A percentile compares a stretch with the other conserved stretches of the same genome.
Evolutionary conservation across 2,888 invertebrate species (phyloP).

Genomic region (Nemapogon koenigi): DNA sequence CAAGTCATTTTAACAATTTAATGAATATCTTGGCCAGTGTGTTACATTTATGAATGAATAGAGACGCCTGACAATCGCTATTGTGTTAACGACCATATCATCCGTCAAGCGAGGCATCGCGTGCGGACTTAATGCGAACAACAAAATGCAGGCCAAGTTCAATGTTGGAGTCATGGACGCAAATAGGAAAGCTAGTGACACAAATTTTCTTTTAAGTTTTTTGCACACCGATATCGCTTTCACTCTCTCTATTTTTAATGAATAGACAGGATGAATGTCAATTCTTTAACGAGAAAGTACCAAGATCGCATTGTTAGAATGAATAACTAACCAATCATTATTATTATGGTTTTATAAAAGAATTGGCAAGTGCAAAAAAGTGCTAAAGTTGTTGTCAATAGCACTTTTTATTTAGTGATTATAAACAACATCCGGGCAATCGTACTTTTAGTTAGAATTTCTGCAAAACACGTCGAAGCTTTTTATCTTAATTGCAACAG

Average conservation of each 20-base stretch:
- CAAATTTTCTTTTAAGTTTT: conserved; percentile 55
- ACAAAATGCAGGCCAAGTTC: conserved; percentile 36
- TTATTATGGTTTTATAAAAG: too few species aligned
- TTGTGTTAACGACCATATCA: conserved; percentile 5
- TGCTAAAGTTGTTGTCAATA: too few species aligned
- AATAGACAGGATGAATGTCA: conserved; percentile 46
- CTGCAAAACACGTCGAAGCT: too few species aligned
- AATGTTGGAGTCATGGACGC: conserved; percentile 30
- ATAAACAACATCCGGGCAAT: too few species aligned
- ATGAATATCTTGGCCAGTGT: too few species aligned
- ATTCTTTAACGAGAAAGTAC: conserved; percentile 57
- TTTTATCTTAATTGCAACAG: too few species aligned
- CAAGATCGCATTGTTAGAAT: conserved; percentile 23
- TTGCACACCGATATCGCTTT: conserved; percentile 57
- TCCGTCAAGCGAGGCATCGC: conserved; percentile 3
- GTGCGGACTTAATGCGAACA: conserved; percentile 4
- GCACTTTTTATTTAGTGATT: too few species aligned
- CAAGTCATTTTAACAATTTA: too few species aligned
- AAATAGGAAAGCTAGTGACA: conserved; percentile 55
- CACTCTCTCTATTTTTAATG: conserved; percentile 44
- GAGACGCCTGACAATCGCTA: not conserved
- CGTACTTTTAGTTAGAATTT: too few species aligned
- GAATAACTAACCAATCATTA: too few species aligned
- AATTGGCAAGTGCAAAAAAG: too few species aligned
- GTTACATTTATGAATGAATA: too few species aligned